Percentiles rank a stretch among this genome's conserved stretches.
These are phyloP conservation scores for Macrotis lagotis DNA, from an alignment of 2,113 vertebrate species.

Conservation along the genomic window DNA sequence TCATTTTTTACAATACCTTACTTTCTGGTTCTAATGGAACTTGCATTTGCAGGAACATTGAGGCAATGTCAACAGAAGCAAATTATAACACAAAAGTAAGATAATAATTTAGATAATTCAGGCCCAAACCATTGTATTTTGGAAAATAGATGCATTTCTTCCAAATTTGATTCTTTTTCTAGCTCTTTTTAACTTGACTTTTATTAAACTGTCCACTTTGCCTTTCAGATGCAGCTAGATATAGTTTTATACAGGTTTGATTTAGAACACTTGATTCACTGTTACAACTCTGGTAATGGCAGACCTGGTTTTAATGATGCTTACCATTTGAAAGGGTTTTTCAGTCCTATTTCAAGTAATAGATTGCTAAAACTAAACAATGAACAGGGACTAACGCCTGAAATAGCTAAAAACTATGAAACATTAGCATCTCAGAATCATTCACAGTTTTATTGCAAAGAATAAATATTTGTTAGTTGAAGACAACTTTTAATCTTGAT, in stretches of 20 bases:
- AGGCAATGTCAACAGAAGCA: slow-evolving; percentile 9
- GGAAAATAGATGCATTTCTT: neutral
- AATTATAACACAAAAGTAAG: neutral
- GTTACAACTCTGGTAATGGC: neutral
- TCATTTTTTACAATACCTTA: neutral
- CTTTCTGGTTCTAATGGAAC: slow-evolving; percentile 25
- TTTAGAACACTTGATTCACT: neutral
- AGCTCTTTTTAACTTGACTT: neutral
- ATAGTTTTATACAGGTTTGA: neutral
- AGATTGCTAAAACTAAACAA: neutral
- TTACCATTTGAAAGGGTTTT: neutral
- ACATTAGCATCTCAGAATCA: neutral
- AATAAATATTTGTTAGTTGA: neutral
- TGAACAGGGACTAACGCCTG: neutral
- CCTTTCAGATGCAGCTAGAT: neutral
- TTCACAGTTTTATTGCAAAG: neutral
- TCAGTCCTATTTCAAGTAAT: neutral
- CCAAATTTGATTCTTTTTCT: neutral
- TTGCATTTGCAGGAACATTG: slow-evolving; percentile 23
- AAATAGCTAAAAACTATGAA: neutral
- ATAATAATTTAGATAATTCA: neutral
- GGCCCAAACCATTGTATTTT: neutral
- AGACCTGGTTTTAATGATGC: neutral
- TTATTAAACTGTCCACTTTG: neutral
- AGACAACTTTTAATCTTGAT: neutral